Conservation (phyloP, 1,140 invertebrate genomes). For the Bombyx mandarina region DNA sequence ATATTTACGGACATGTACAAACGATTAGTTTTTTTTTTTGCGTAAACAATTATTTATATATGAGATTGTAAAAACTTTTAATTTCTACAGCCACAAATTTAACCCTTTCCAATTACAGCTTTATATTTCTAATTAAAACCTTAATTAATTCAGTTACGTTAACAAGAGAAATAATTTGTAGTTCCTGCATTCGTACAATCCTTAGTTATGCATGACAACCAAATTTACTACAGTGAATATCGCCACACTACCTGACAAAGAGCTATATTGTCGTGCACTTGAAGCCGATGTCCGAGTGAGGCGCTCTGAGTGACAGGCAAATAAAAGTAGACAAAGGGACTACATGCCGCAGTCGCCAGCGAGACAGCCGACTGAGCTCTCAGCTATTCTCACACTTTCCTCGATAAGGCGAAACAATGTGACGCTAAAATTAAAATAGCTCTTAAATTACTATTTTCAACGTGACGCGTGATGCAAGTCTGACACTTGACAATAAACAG, state of each 20-base stretch:
- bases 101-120: too few species aligned
- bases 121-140: too few species aligned
- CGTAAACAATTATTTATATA: constrained; percentile 3
- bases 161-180: too few species aligned
- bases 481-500: constrained; percentile 15
- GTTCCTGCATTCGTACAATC: too few species aligned
- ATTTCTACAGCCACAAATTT: too few species aligned
- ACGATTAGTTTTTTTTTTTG: constrained; percentile 4
- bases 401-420: background rate
- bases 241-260: constrained; percentile 46
- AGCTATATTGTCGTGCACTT: constrained; percentile 47
- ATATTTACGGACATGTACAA: background rate
- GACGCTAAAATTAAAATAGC: background rate
- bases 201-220: constrained; percentile 54
- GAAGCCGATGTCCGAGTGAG: constrained; percentile 32
- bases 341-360: constrained; percentile 19
- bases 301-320: constrained; percentile 57
- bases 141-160: too few species aligned
- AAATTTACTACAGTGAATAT: constrained; percentile 56
- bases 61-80: too few species aligned
- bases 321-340: constrained; percentile 50
- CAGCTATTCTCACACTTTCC: constrained; percentile 52
- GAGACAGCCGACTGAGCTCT: constrained; percentile 7
- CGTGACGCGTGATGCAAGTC: background rate
- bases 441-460: background rate